These are phyloP conservation scores for Lapara coniferarum DNA, from an alignment of 2,888 invertebrate genomes.

Conservation along the genomic window DNA sequence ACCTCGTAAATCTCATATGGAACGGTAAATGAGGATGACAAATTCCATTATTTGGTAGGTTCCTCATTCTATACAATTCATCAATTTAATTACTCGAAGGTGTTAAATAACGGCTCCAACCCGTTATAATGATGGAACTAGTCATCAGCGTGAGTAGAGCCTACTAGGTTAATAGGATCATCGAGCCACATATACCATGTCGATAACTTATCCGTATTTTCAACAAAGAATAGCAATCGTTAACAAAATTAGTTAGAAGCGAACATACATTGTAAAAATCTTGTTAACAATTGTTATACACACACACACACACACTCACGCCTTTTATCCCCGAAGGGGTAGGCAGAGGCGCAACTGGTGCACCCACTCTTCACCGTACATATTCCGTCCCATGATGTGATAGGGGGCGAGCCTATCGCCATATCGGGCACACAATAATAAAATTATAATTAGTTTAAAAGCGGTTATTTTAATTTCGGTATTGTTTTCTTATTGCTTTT, in stretches of 20 bases:
- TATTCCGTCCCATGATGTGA: too few relatives aligned
- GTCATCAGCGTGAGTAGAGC: not conserved
- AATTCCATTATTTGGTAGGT: not conserved
- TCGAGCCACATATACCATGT: not conserved
- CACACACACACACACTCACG: too few relatives aligned
- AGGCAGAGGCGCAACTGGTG: too few relatives aligned
- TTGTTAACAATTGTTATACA: too few relatives aligned
- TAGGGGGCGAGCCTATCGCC: too few relatives aligned
- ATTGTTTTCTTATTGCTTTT: too few relatives aligned
- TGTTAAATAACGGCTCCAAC: not conserved
- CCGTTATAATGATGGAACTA: not conserved
- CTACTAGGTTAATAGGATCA: not conserved
- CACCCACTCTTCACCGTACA: too few relatives aligned
- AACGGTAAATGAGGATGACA: not conserved
- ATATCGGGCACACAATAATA: too few relatives aligned
- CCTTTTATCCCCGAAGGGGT: too few relatives aligned
- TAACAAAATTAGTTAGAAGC: not conserved
- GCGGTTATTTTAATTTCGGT: too few relatives aligned
- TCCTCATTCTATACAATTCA: not conserved
- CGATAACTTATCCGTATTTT: not conserved
- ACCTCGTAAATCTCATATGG: not conserved
- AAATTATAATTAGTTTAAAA: too few relatives aligned
- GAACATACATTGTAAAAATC: not conserved
- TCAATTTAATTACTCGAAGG: constrained; percentile 11
- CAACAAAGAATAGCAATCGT: too few relatives aligned